phyloP scores from a whole-genome alignment of 2,888 invertebrate species.

The Acronicta alni region DNA sequence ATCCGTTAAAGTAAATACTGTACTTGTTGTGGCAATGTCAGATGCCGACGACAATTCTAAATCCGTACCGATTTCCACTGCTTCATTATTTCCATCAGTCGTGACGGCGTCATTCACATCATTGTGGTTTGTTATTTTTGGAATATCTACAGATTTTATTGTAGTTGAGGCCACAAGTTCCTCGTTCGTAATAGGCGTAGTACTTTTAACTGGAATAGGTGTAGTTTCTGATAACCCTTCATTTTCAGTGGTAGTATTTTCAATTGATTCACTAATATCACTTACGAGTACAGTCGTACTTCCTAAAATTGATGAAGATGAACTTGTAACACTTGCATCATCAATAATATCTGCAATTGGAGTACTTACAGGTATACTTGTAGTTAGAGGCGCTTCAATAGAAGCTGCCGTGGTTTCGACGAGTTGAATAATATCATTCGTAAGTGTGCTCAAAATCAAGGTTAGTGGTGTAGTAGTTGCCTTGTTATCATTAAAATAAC shows the following conservation, averaged over 20 bases:
- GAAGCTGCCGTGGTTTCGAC: not conserved
- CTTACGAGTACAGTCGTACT: no score
- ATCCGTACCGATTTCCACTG: not conserved
- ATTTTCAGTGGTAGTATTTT: constrained; percentile 1
- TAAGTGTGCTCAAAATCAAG: not conserved
- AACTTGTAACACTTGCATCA: not conserved
- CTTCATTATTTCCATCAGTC: not conserved
- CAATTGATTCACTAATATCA: no score
- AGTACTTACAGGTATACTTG: not conserved
- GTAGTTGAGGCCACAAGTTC: not conserved
- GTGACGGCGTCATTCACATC: not conserved
- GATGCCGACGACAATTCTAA: not conserved
- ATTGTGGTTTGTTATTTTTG: not conserved
- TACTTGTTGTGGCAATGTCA: not conserved
- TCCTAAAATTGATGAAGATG: no score
- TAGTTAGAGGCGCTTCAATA: not conserved
- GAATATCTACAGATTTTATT: not conserved
- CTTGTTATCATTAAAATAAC: not conserved
- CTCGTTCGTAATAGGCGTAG: not conserved
- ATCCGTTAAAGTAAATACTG: constrained; percentile 2
- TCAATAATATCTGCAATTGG: not conserved
- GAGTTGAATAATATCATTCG: not conserved
- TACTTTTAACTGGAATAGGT: not conserved
- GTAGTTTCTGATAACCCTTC: constrained; percentile 7
- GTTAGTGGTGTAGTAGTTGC: not conserved